Conservation (phyloP, 2,888 invertebrate genomes). For the Drosophila cognata region DNA sequence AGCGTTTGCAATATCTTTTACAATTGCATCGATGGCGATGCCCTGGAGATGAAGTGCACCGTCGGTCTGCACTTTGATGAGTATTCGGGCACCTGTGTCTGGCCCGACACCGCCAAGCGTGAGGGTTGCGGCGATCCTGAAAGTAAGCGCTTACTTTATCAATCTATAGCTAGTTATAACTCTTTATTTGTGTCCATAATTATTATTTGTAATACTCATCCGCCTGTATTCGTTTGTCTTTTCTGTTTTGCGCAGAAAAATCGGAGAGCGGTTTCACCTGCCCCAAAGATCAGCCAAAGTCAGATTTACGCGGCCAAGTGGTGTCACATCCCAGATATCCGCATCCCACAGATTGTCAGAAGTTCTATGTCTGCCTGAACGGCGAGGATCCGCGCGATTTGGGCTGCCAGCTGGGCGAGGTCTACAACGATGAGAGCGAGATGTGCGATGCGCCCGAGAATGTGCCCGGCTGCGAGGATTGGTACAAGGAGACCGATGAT, state of each 20-base stretch:
- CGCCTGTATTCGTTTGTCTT: conserved; percentile 54
- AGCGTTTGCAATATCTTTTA: conserved; percentile 93
- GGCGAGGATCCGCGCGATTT: conserved; percentile 94
- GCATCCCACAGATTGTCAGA: conserved; percentile 94
- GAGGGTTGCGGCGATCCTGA: conserved; percentile 88
- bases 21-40: conserved; percentile 95
- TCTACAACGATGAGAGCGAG: conserved; percentile 94
- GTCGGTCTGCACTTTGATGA: conserved; percentile 95
- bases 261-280: conserved; percentile 94
- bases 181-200: background rate
- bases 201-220: background rate
- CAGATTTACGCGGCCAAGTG: conserved; percentile 89
- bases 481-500: conserved; percentile 94
- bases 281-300: conserved; percentile 88
- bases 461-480: conserved; percentile 95
- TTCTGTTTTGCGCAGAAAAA: conserved; percentile 86
- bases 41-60: conserved; percentile 93
- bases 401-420: conserved; percentile 94
- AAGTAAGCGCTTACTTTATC: conserved; percentile 84
- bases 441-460: conserved; percentile 96
- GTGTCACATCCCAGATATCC: conserved; percentile 94
- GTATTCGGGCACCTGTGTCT: conserved; percentile 94
- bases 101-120: conserved; percentile 93
- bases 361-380: conserved; percentile 95
- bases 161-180: background rate